phyloP scores from a whole-genome alignment of 1,140 invertebrate genomes.

The Ylistrum balloti region DNA sequence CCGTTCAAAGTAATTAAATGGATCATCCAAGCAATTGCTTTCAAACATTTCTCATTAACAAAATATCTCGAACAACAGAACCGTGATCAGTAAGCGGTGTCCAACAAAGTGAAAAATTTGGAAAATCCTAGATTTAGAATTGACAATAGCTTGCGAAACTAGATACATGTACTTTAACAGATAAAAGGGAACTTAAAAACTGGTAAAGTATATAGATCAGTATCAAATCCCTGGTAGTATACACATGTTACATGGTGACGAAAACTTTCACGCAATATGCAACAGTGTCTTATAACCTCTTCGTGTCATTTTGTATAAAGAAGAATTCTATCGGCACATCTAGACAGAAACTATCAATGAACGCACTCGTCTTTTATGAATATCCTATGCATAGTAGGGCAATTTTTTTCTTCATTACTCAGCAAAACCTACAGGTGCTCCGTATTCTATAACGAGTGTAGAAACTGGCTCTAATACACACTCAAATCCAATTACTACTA shows the following conservation, averaged over 20 bases:
- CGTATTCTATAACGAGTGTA: background rate
- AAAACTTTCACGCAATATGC: background rate
- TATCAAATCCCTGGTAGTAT: background rate
- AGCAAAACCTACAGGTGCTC: conserved; percentile 10
- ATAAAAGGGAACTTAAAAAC: background rate
- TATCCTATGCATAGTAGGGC: background rate
- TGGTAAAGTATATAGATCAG: background rate
- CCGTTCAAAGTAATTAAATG: no score
- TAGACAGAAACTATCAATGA: background rate
- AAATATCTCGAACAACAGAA: no score
- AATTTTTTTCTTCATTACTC: background rate
- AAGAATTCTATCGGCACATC: background rate
- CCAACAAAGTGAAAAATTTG: no score
- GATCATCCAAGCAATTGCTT: no score
- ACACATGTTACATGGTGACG: background rate
- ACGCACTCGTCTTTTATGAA: background rate
- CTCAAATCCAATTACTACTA: background rate
- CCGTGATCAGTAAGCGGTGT: no score
- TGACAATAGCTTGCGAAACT: no score
- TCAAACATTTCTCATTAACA: no score
- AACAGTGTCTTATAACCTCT: background rate
- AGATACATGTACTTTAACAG: no score
- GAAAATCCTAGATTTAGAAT: no score
- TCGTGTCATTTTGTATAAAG: background rate
- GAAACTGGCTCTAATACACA: background rate